phyloP scores from a whole-genome alignment of 2,888 invertebrate genomes.

The Diaphora mendica region DNA sequence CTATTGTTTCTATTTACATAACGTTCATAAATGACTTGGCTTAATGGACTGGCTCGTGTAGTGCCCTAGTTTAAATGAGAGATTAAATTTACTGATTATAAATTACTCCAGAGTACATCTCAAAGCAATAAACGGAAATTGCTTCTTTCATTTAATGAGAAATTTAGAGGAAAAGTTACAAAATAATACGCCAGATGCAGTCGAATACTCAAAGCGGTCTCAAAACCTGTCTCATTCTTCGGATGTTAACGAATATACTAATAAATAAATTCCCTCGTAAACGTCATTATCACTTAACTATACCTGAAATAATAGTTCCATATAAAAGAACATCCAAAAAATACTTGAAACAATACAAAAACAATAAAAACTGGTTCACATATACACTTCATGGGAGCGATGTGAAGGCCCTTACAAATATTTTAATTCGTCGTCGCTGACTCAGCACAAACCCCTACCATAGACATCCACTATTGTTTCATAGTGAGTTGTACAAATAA shows the following conservation, averaged over 20 bases:
- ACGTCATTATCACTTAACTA: slow-evolving; percentile 5
- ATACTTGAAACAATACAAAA: slow-evolving; percentile 39
- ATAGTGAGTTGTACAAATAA: slow-evolving; percentile 46
- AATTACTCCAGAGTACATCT: not conserved
- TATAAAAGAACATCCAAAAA: slow-evolving; percentile 21
- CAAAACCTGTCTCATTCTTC: not conserved
- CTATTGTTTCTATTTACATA: not conserved
- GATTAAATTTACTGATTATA: not conserved
- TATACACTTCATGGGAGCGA: slow-evolving; percentile 27
- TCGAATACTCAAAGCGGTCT: not conserved
- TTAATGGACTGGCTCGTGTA: not conserved
- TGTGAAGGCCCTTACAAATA: slow-evolving; percentile 63
- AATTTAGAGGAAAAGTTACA: not conserved
- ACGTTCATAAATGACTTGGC: not conserved
- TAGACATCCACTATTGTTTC: slow-evolving; percentile 43
- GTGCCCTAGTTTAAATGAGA: not conserved
- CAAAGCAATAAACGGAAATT: not conserved
- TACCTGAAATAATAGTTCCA: not conserved
- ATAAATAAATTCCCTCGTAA: not conserved
- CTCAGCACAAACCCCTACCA: slow-evolving; percentile 54
- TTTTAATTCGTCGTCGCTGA: slow-evolving; percentile 71
- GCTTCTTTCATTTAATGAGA: not conserved
- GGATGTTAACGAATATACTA: not conserved
- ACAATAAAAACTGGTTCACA: slow-evolving; percentile 36
- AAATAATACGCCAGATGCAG: not conserved